Evolutionary conservation across 2,113 vertebrate species (phyloP), one percentile per base, ranked within the genome.

Genomic region (Synodontis membranacea): DNA sequence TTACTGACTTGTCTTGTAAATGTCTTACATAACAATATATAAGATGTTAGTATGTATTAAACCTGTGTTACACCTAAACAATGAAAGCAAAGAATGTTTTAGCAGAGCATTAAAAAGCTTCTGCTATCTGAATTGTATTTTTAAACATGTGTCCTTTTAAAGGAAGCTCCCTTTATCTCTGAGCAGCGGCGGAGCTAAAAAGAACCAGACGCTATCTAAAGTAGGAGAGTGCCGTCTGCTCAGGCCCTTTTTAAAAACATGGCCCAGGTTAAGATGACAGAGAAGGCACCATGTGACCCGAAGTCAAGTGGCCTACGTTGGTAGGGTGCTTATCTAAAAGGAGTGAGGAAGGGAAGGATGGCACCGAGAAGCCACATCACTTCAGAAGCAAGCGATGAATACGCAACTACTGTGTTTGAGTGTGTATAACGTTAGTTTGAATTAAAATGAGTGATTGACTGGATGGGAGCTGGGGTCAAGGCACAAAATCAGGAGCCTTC

Each of bases 281-380:
- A 89, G 91, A 89, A 70, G 3, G 4, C 21, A 50, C 87, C 92
- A 94, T 90, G 92, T 92, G 92, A 92, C 91, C 92, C 58, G 46
- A 39, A 90, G 92, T 95, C 91, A 94, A 95, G 94, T 95, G 94
- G 91, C 86, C 89, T 15, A 52, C 62, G 58, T 44, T 21, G 19
- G 66, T 60, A 54, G 88, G 72, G 34, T 34, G 39, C 89, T 92
- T 93, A 95, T 95, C 94, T 93, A 2, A 84, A 74, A 62, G 68
- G 70, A 90, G 90, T 88, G 79, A 86, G 88, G 92, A 93, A 90
- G 91, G 44, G 11, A 62, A 54, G 89, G 92, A 84, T 82, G 91
- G 88, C 86, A 90, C 89, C 44, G 82, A 88, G 83, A 66, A 75
- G 86, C 58, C n/a, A 76, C 88, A 87, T 80, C 87, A 88, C 83